phyloP scores from a whole-genome alignment of 2,797 vertebrate species.

The Podargus strigoides region DNA sequence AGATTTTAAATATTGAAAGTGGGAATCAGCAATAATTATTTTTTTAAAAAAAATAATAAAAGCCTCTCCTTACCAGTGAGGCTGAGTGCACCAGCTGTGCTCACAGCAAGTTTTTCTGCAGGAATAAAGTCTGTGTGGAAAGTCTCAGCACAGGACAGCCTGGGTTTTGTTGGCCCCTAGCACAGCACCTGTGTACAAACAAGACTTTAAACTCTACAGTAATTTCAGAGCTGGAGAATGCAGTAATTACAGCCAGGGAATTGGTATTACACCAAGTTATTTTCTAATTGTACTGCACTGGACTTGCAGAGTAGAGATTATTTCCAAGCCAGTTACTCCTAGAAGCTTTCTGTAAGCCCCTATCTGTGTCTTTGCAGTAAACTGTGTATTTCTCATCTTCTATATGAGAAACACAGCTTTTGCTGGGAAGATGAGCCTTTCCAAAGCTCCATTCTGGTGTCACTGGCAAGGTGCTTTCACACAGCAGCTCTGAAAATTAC shows the following conservation, averaged over 20 bases:
- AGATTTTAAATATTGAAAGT: neutral
- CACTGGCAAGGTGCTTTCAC: neutral
- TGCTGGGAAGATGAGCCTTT: neutral
- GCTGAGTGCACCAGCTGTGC: neutral
- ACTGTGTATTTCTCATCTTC: neutral
- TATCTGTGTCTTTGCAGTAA: neutral
- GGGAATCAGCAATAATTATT: neutral
- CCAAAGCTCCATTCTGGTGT: neutral
- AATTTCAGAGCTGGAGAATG: neutral
- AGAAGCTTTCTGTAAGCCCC: neutral
- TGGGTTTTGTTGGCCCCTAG: neutral
- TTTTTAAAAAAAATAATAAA: rapidly evolving
- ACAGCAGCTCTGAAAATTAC: neutral
- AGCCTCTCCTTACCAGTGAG: neutral
- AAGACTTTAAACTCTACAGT: neutral
- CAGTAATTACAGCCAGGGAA: neutral
- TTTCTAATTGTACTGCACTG: neutral
- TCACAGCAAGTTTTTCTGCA: neutral
- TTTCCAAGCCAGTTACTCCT: neutral
- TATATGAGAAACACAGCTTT: neutral
- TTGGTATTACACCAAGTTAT: neutral
- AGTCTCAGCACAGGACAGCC: neutral
- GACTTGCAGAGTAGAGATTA: neutral
- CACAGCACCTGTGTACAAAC: neutral
- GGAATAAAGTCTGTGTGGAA: neutral